These are phyloP conservation scores for Novumbra hubbsi DNA, from an alignment of 2,797 vertebrate species.

Conservation along the genomic window DNA sequence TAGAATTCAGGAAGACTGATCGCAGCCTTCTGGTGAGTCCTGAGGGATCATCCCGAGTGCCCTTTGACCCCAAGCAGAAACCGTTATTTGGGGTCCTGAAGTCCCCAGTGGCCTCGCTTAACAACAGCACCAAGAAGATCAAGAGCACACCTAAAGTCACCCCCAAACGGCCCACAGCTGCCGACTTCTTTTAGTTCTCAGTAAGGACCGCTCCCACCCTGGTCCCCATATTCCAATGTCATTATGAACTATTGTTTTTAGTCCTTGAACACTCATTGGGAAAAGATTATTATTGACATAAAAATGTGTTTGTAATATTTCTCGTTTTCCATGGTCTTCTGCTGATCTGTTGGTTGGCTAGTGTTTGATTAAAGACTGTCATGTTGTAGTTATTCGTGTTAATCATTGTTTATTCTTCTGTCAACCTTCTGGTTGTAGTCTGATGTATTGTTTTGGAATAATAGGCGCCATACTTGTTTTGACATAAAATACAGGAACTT, in stretches of 20 bases:
- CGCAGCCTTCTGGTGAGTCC: conserved; percentile 89
- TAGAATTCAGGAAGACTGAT: conserved; percentile 92
- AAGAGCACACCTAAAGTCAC: conserved; percentile 23
- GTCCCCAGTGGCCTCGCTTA: conserved; percentile 55
- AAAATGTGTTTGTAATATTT: conserved; percentile 26
- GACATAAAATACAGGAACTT: not conserved
- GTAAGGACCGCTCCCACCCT: not conserved
- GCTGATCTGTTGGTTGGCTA: not conserved
- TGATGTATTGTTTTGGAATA: too few relatives aligned
- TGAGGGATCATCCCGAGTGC: conserved; percentile 80
- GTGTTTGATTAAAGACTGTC: conserved; percentile 17
- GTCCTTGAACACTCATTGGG: conserved; percentile 1
- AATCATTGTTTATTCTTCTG: not conserved
- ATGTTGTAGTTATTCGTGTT: not conserved
- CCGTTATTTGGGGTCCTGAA: conserved; percentile 88
- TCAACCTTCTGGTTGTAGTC: not conserved
- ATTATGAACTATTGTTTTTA: not conserved
- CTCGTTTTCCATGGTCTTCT: conserved; percentile 8
- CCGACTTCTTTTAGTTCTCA: conserved; percentile 80
- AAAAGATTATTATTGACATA: conserved; percentile 1
- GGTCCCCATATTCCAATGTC: too few relatives aligned
- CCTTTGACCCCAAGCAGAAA: conserved; percentile 90
- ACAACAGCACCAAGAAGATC: conserved; percentile 44
- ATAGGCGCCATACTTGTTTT: not conserved
- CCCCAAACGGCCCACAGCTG: conserved; percentile 63